These are phyloP conservation scores for Pygathrix nemaeus DNA, from an alignment of 2,113 vertebrate species.

Conservation along the genomic window DNA sequence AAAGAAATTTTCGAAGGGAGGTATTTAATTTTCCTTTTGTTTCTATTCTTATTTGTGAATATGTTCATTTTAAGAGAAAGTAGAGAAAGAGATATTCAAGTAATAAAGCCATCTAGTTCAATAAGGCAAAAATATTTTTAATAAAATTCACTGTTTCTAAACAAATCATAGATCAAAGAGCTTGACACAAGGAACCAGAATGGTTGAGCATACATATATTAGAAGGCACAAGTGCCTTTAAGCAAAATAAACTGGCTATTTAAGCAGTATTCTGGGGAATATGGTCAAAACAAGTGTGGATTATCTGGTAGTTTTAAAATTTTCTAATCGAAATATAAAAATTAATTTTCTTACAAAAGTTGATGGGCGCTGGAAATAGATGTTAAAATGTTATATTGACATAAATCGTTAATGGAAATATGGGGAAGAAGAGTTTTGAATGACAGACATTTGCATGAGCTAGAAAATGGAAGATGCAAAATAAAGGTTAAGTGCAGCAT, in stretches of 20 bases:
- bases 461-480: background rate
- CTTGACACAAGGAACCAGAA: background rate
- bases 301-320: background rate
- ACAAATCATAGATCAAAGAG: background rate
- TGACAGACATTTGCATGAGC: background rate
- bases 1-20: constrained; percentile 32
- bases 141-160: constrained; percentile 24
- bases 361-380: background rate
- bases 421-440: background rate
- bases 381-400: background rate
- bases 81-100: background rate
- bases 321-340: constrained; percentile 2
- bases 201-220: background rate
- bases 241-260: background rate
- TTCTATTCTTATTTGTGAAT: constrained; percentile 40
- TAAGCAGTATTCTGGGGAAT: constrained; percentile 16
- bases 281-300: background rate
- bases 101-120: background rate
- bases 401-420: constrained; percentile 11
- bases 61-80: constrained; percentile 25
- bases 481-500: background rate
- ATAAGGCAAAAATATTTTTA: constrained; percentile 27
- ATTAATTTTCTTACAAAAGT: background rate
- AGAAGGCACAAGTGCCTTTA: background rate
- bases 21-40: constrained; percentile 38